Percentiles rank a stretch among this genome's conserved stretches.
Evolutionary conservation across 2,888 invertebrate species (phyloP).

Genomic region (Caenorhabditis sp.): DNA sequence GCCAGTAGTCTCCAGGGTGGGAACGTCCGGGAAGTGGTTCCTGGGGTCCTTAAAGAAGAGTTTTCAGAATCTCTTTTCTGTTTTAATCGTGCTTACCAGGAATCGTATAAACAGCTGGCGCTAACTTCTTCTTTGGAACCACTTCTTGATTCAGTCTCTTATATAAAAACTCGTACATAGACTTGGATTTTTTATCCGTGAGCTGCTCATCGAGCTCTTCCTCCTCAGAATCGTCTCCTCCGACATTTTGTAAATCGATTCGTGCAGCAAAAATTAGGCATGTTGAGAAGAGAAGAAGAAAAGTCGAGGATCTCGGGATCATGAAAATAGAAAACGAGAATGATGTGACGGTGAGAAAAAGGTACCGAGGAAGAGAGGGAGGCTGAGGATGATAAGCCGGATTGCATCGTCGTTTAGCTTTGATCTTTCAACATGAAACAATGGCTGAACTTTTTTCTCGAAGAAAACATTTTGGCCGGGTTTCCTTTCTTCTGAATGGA

Average conservation of each 20-base stretch:
- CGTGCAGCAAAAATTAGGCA: slow-evolving; percentile 29
- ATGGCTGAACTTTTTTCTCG: neutral
- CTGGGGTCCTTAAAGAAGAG: slow-evolving; percentile 70
- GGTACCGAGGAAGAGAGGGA: slow-evolving; percentile 33
- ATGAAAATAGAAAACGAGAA: slow-evolving; percentile 51
- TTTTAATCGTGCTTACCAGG: slow-evolving; percentile 53
- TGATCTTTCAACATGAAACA: slow-evolving; percentile 48
- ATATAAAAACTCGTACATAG: slow-evolving; percentile 70
- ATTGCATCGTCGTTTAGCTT: slow-evolving; percentile 54
- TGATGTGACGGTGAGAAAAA: slow-evolving; percentile 38
- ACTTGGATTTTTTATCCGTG: slow-evolving; percentile 48
- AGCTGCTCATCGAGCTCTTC: slow-evolving; percentile 53
- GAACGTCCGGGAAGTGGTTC: slow-evolving; percentile 77
- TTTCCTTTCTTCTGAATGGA: neutral
- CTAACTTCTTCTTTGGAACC: slow-evolving; percentile 63
- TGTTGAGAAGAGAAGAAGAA: slow-evolving; percentile 45
- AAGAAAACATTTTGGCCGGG: neutral
- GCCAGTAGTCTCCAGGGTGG: slow-evolving; percentile 77
- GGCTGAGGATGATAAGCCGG: slow-evolving; percentile 40
- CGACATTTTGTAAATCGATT: slow-evolving; percentile 61
- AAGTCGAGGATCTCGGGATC: slow-evolving; percentile 44
- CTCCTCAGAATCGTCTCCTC: slow-evolving; percentile 50
- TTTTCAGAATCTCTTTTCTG: neutral
- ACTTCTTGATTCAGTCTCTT: slow-evolving; percentile 74
- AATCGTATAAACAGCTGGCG: slow-evolving; percentile 68